These are phyloP conservation scores for Mythimna vitellina DNA, from an alignment of 2,888 invertebrate genomes.

Conservation along the genomic window DNA sequence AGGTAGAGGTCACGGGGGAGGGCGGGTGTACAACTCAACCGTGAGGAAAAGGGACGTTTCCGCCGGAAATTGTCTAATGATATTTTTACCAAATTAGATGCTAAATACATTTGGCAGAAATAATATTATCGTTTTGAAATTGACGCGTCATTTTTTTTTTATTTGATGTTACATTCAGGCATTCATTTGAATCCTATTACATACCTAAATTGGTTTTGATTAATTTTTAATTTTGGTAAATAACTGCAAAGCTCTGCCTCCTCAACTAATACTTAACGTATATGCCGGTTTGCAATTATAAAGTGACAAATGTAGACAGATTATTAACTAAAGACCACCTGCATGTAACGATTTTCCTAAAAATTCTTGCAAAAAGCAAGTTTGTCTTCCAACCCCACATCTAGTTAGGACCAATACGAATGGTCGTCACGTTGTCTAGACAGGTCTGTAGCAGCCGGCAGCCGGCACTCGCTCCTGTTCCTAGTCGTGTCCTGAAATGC, in stretches of 20 bases:
- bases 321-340: background rate
- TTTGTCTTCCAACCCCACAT: background rate
- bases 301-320: background rate
- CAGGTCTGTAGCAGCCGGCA: background rate
- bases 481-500: conserved; percentile 16
- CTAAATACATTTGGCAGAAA: conserved; percentile 26
- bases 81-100: conserved; percentile 51
- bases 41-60: conserved; percentile 52
- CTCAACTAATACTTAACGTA: background rate
- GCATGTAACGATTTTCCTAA: background rate
- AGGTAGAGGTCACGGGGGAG: background rate
- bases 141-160: conserved; percentile 5
- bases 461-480: background rate
- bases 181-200: conserved; percentile 1
- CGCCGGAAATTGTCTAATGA: conserved; percentile 50
- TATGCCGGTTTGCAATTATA: too few relatives aligned
- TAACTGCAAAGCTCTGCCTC: background rate
- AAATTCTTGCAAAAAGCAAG: background rate
- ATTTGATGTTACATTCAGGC: background rate
- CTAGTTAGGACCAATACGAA: background rate
- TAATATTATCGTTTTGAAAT: conserved; percentile 20
- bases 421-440: conserved; percentile 13
- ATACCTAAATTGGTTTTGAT: background rate
- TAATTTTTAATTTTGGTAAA: background rate
- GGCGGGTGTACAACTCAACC: conserved; percentile 25